Base-by-base conservation (phyloP, 1,140 invertebrate species). In the Zaprionus davidi region DNA sequence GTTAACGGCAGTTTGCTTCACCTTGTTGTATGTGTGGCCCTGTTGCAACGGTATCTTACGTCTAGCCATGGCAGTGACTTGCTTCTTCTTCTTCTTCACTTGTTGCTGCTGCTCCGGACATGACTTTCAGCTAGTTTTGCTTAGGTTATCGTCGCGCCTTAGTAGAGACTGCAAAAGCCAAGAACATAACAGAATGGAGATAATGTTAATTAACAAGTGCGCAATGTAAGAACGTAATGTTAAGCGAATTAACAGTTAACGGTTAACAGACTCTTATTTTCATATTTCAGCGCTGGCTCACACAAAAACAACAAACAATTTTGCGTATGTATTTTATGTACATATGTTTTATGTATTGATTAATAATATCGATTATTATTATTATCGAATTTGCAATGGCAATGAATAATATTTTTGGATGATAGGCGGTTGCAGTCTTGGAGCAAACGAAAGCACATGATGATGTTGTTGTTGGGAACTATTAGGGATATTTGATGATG, bases 91-190 rank as follows among this genome's bases (percentile, higher is more conserved):
- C 26, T 56, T 58, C 71, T 69, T 46, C 12, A 26, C 20, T 1
- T 15, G 38, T 1, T 15, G 38, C 24, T 75, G 65, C 36, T 67
- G 66, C 62, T 81, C 77, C 46, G 64, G 76, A 75, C 78, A 87
- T 67, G 82, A 92, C 82, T 92, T 92, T 92, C 92, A 92, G 92
- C 92, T 92, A 82, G 88, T 79, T 91, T 92, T 92, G 56, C 82
- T 81, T 74, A 91, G 81, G 81, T 88, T 91, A 92, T 92, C 92
- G 83, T 92, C 91, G 84, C 92, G 92, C 78, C 92, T 92, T 92
- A 91, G 88, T 76, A 92, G 92, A 71, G 90, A 91, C 91, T 92
- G 73, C 24, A 81, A 86, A 86, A 34, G 2, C 36, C 2, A 38
- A 2, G 13, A n/a, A 2, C 22, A 55, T 2, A 46, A 20, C 20